Base-by-base conservation (phyloP, 1,140 invertebrate genomes). In the Brevipalpus yothersi region DNA sequence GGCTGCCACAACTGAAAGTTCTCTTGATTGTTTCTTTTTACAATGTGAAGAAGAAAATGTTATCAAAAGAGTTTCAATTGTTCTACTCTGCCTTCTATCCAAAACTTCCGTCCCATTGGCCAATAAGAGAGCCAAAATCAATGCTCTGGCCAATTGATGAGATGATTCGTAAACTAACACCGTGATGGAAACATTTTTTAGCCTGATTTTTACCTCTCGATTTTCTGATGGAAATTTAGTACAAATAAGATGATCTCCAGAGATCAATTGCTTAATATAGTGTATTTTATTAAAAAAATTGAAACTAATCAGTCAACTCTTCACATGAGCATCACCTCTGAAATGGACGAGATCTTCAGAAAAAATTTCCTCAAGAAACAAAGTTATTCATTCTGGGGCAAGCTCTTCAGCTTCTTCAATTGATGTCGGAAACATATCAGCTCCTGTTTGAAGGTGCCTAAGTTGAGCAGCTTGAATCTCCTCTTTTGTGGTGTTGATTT, bases 81-180 rank as follows among this genome's bases (percentile, higher is more conserved):
- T 93, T n/a, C 70, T 94, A 41, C 71, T 95, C 21, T 94, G 90
- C 71, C 72, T 94, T 0, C 92, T 90, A 75, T 84, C 89, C 3
- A 87, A 84, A 68, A 81, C 86, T 66, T 80, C 78, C 66, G 86
- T 93, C 17, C 86, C 85, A 11, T 83, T 92, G 76, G 90, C 90
- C 64, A 78, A 94, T 68, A 72, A 94, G 1, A 83, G 86, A 73
- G 81, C 90, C 59, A 75, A 93, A 77, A 83, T 86, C 13, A 79
- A 83, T 73, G 86, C 87, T 15, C 72, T 94, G 60, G 81, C 85
- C 9, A 77, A 80, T 59, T 91, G 91, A 92, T 72, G 79, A 79
- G 23, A 88, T 88, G 5, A 51, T 51, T 51, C 12, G 49, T 2
- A 51, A 19, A 15, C n/a, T 51, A 10, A 51, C 49, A 10, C n/a